A percentile compares a stretch with the other conserved stretches of the same genome.
phyloP scores from a whole-genome alignment of 2,113 vertebrate species.

The Chamaetylas fuelleborni region DNA sequence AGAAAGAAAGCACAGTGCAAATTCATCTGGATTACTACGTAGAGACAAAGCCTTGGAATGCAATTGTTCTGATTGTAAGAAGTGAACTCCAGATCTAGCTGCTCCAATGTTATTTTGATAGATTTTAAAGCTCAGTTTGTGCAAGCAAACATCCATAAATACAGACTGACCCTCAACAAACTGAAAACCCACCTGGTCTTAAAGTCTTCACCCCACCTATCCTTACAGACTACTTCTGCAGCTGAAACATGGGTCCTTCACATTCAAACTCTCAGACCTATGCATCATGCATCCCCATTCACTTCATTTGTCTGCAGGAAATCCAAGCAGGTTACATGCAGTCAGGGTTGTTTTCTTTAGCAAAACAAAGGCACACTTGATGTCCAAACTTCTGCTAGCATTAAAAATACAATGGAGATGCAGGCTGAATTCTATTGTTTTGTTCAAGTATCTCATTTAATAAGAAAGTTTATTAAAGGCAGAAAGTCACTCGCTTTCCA shows the following conservation, averaged over 20 bases:
- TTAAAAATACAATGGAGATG: neutral
- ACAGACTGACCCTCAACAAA: neutral
- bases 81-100: neutral
- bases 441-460: neutral
- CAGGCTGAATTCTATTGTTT: neutral
- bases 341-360: neutral
- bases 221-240: neutral
- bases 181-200: neutral
- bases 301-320: neutral
- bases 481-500: neutral
- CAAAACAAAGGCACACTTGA: neutral
- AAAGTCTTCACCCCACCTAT: neutral
- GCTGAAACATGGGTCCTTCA: neutral
- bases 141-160: neutral
- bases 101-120: neutral
- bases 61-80: neutral
- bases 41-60: neutral
- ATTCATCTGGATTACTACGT: neutral
- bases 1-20: neutral
- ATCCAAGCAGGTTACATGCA: neutral
- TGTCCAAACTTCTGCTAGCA: neutral
- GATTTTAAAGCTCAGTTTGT: neutral
- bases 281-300: accelerated
- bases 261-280: neutral
- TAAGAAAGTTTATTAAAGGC: neutral